phyloP scores from a whole-genome alignment of 2,113 vertebrate genomes.

The Halichoeres trimaculatus region DNA sequence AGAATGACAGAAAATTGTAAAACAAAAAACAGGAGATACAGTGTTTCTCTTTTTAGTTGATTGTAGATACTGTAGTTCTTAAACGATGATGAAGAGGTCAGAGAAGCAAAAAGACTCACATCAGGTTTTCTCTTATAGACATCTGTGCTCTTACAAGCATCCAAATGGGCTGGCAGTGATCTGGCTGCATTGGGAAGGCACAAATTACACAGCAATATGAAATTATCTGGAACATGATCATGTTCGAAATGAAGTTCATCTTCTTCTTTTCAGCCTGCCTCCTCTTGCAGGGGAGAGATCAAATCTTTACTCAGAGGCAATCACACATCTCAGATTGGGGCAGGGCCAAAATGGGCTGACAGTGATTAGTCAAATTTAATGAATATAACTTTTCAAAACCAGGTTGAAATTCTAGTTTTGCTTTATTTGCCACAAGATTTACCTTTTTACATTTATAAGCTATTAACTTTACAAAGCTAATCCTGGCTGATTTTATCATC shows the following conservation, averaged over 20 bases:
- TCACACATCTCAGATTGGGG: background rate
- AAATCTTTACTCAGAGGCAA: background rate
- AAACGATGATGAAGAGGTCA: conserved; percentile 14
- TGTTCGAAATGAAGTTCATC: background rate
- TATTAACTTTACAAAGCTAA: background rate
- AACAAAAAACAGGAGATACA: conserved; percentile 1
- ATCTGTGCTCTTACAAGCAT: conserved; percentile 9
- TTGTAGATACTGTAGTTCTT: conserved; percentile 45
- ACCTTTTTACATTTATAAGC: conserved; percentile 5
- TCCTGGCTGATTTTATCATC: conserved; percentile 2
- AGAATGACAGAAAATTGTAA: conserved; percentile 49
- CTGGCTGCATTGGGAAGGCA: conserved; percentile 19
- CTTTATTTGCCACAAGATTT: background rate
- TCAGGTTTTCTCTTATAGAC: conserved; percentile 25
- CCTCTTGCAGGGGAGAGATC: background rate
- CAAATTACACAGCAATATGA: conserved; percentile 41
- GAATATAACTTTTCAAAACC: conserved; percentile 21
- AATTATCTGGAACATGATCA: conserved; percentile 17
- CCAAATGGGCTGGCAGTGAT: background rate
- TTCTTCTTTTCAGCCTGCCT: conserved; percentile 8
- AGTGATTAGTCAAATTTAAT: background rate
- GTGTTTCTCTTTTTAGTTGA: conserved; percentile 48
- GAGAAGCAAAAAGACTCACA: conserved; percentile 4
- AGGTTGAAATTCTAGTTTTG: conserved; percentile 17
- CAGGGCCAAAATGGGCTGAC: background rate